Conservation (phyloP, 2,888 invertebrate genomes). For the Microctonus aethiopoides region DNA sequence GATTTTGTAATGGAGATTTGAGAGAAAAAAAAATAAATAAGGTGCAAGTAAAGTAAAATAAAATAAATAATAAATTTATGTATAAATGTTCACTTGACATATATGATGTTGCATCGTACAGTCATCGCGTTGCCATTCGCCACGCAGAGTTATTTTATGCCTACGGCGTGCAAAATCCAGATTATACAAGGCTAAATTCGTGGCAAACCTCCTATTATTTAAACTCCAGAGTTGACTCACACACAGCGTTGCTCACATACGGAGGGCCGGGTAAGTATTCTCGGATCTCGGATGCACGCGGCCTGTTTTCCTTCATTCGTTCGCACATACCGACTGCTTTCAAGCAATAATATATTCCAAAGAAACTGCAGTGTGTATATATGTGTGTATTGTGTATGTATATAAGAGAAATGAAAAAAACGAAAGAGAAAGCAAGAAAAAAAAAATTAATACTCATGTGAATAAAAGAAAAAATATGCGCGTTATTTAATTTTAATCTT, state of each 20-base stretch:
- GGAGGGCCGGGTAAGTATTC: conserved; percentile 46
- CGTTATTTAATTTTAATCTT: conserved; percentile 1
- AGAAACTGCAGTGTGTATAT: neutral
- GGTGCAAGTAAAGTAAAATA: conserved; percentile 23
- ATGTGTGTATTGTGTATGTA: neutral
- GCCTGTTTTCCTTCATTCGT: conserved; percentile 55
- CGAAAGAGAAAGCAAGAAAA: neutral
- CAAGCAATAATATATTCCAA: neutral
- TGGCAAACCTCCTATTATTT: conserved; percentile 55
- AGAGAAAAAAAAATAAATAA: neutral
- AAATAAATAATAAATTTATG: conserved; percentile 24
- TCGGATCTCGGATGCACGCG: conserved; percentile 49
- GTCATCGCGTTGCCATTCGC: conserved; percentile 51
- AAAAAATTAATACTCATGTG: too few species aligned
- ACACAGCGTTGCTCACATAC: conserved; percentile 33
- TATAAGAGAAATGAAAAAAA: too few species aligned
- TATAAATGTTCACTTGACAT: neutral
- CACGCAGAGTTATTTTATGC: conserved; percentile 23
- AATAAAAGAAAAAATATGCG: neutral
- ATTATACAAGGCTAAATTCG: conserved; percentile 55
- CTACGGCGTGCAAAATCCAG: conserved; percentile 48
- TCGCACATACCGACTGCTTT: conserved; percentile 43
- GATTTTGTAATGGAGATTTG: neutral
- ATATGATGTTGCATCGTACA: neutral
- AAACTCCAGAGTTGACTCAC: conserved; percentile 58